phyloP scores from a whole-genome alignment of 2,113 vertebrate genomes.

The Pyxicephalus adspersus region DNA sequence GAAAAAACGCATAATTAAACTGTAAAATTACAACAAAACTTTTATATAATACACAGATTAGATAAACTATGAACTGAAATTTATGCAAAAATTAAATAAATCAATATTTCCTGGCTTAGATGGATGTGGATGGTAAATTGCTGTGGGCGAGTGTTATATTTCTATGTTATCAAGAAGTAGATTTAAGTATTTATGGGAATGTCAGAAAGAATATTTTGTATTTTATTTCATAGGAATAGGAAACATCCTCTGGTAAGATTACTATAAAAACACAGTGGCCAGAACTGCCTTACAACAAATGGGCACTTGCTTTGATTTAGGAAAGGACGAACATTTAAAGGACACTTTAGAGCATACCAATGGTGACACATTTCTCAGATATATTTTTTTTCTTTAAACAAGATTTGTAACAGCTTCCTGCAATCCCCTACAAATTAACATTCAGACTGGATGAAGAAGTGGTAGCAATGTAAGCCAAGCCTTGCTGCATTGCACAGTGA shows the following conservation, averaged over 20 bases:
- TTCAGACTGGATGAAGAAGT: no score
- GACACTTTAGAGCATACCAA: background rate
- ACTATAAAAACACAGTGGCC: slow-evolving; percentile 33
- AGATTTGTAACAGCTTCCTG: no score
- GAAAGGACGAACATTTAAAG: background rate
- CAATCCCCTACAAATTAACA: no score
- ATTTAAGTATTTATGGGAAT: slow-evolving; percentile 16
- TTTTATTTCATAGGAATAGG: slow-evolving; percentile 23
- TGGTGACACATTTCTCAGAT: no score
- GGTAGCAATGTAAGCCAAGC: no score
- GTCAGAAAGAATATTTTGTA: slow-evolving; percentile 6
- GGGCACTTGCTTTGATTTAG: background rate
- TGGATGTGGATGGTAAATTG: background rate
- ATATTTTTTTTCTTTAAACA: no score
- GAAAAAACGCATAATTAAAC: no score
- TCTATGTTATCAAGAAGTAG: slow-evolving; percentile 3
- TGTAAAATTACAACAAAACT: no score
- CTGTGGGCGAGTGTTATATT: background rate
- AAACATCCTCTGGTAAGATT: slow-evolving; percentile 30
- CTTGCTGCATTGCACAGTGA: no score
- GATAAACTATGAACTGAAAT: background rate
- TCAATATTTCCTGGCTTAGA: background rate
- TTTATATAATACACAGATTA: background rate
- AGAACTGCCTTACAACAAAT: background rate
- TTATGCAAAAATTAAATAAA: background rate